phyloP scores from a whole-genome alignment of 1,140 invertebrate species.

The Condylostylus longicornis region DNA sequence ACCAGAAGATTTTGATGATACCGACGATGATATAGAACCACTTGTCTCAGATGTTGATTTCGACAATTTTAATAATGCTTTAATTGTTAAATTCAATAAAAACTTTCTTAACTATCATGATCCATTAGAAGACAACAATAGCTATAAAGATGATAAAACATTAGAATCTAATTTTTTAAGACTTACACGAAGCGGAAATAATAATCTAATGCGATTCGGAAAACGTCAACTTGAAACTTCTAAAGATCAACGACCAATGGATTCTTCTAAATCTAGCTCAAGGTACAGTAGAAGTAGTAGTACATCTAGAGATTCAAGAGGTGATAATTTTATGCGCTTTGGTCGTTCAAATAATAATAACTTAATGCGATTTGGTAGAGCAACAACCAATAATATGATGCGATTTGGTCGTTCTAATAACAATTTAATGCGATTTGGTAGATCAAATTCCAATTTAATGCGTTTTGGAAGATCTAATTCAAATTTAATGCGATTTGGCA shows the following conservation, averaged over 20 bases:
- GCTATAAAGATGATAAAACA: not conserved
- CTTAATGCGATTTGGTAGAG: no score
- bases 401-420: no score
- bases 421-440: no score
- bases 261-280: not conserved
- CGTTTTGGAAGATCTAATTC: not conserved
- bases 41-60: no score
- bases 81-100: not conserved
- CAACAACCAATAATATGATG: no score
- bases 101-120: not conserved
- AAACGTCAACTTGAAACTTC: not conserved
- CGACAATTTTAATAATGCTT: not conserved
- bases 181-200: not conserved
- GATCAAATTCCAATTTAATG: no score
- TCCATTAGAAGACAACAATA: not conserved
- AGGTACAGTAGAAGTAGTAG: not conserved
- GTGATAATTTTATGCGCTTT: not conserved
- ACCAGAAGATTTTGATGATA: no score
- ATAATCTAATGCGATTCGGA: slow-evolving; percentile 1
- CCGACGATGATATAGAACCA: no score
- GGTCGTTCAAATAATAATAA: no score
- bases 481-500: slow-evolving; percentile 2
- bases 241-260: not conserved
- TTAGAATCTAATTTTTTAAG: no score
- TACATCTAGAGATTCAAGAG: not conserved